These are phyloP conservation scores for Volucella bombylans DNA, from an alignment of 2,888 invertebrate species.

Conservation along the genomic window DNA sequence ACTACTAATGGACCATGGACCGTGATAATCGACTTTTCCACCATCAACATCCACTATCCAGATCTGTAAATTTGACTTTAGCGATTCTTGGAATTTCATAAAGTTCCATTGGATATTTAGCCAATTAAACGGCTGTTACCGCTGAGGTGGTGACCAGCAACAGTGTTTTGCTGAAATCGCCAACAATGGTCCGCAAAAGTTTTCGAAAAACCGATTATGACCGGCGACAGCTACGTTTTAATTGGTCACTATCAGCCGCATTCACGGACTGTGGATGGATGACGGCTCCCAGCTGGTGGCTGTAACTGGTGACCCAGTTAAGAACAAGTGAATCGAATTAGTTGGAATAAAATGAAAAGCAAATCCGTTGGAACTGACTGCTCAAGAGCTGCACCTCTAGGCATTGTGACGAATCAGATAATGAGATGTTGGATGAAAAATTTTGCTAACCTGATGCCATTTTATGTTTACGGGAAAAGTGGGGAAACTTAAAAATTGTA, in stretches of 20 bases:
- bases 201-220: not conserved
- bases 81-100: too few relatives aligned
- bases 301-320: slow-evolving; percentile 54
- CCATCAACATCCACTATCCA: too few relatives aligned
- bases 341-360: slow-evolving; percentile 28
- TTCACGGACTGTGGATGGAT: slow-evolving; percentile 7
- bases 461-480: slow-evolving; percentile 7
- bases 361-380: slow-evolving; percentile 37
- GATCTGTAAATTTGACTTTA: too few relatives aligned
- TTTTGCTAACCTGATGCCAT: not conserved
- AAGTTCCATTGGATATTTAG: not conserved
- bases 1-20: too few relatives aligned
- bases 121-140: slow-evolving; percentile 10
- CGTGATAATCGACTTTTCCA: too few relatives aligned
- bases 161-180: not conserved
- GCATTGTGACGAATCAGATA: slow-evolving; percentile 37
- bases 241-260: slow-evolving; percentile 10
- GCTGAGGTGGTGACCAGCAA: too few relatives aligned
- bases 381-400: slow-evolving; percentile 44
- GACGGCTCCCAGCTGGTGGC: not conserved
- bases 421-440: slow-evolving; percentile 23
- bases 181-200: not conserved
- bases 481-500: slow-evolving; percentile 16
- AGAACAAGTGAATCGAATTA: slow-evolving; percentile 55
- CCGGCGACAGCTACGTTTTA: slow-evolving; percentile 11